Conservation (phyloP, 1,140 invertebrate genomes). For the Acromyrmex echinatior region DNA sequence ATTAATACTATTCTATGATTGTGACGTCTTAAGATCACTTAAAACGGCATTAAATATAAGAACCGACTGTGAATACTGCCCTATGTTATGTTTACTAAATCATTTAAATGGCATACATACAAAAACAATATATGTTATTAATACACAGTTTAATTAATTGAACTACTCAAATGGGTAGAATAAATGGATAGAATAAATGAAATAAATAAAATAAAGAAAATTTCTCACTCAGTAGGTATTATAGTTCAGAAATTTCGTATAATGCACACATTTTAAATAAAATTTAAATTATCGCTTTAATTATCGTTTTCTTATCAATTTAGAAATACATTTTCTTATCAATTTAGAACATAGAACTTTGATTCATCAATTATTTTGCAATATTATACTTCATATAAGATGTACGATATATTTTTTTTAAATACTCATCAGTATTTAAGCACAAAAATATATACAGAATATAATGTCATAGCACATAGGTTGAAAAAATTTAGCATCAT, state of each 20-base stretch:
- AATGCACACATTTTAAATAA: not conserved
- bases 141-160: not conserved
- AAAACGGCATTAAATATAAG: too few relatives aligned
- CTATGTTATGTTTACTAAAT: conserved; percentile 13
- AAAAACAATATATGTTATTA: conserved; percentile 5
- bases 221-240: conserved; percentile 20
- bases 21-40: too few relatives aligned
- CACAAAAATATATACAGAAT: not conserved
- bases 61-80: too few relatives aligned
- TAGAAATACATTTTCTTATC: not conserved
- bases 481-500: conserved; percentile 8
- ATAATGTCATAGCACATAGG: conserved; percentile 10
- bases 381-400: not conserved
- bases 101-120: conserved; percentile 30
- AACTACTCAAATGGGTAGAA: conserved; percentile 11
- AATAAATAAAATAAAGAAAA: not conserved
- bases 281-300: conserved; percentile 17
- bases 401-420: not conserved
- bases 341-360: not conserved
- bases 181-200: conserved; percentile 28
- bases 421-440: conserved; percentile 10
- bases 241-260: not conserved
- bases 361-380: conserved; percentile 28
- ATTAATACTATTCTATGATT: too few relatives aligned
- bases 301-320: not conserved